Evolutionary conservation across 1,140 invertebrate species (phyloP).

Genomic region (Drosophila tani): DNA sequence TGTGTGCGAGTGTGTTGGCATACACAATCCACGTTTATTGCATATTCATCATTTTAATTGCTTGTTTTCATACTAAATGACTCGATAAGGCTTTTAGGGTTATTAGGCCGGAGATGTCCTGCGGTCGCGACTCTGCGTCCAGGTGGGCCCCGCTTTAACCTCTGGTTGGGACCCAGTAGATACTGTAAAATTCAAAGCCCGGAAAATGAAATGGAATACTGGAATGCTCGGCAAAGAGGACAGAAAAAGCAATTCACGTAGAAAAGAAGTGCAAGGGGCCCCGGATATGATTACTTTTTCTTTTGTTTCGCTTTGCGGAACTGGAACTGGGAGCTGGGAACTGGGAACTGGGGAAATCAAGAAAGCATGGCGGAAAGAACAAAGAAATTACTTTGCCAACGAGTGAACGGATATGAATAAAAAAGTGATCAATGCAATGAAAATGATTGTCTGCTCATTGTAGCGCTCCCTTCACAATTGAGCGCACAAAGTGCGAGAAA

Average conservation of each 20-base stretch:
- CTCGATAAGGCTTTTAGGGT: slow-evolving; percentile 83
- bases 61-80: slow-evolving; percentile 81
- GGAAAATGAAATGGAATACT: slow-evolving; percentile 46
- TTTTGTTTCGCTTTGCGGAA: slow-evolving; percentile 59
- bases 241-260: slow-evolving; percentile 56
- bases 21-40: slow-evolving; percentile 76
- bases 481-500: slow-evolving; percentile 63
- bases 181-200: slow-evolving; percentile 7
- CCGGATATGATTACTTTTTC: slow-evolving; percentile 77
- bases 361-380: slow-evolving; percentile 67
- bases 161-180: neutral
- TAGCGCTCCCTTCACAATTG: slow-evolving; percentile 71
- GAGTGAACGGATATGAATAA: slow-evolving; percentile 82
- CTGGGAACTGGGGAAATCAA: slow-evolving; percentile 60
- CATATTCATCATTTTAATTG: slow-evolving; percentile 84
- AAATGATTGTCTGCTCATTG: slow-evolving; percentile 78
- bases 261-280: slow-evolving; percentile 47
- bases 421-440: slow-evolving; percentile 82
- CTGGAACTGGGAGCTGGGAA: slow-evolving; percentile 20
- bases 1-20: slow-evolving; percentile 22
- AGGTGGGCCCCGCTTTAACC: slow-evolving; percentile 5
- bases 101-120: slow-evolving; percentile 54
- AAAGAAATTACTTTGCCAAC: slow-evolving; percentile 82
- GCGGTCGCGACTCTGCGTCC: slow-evolving; percentile 4
- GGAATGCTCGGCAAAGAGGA: neutral